Base-by-base conservation (phyloP, 1,140 invertebrate genomes). In the Drosophila arawakana region DNA sequence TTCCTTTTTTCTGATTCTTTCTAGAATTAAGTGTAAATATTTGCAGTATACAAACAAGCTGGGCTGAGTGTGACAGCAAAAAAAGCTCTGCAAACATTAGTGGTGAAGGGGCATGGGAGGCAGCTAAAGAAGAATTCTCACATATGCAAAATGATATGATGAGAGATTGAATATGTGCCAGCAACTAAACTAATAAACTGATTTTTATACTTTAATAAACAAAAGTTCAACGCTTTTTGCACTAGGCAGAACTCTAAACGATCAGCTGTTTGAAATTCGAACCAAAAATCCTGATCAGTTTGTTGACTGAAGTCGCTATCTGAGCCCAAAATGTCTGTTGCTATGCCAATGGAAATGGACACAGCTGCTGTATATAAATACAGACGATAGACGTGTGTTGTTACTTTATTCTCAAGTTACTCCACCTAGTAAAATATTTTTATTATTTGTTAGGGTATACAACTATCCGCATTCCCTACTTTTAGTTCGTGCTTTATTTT, bases 11-110 rank as follows among this genome's bases (percentile, higher is more conserved):
- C 10, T 39, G 15, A 37, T 39, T 30, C 35, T 57, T 49, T 9
- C 34, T 55, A 30, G 25, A 49, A 55, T 43, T 63, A 78, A 78
- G 43, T 67, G 81, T 68, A 67, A 81, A 78, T 74, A 81, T 78
- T 81, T 70, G 66, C 78, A 66, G 44, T 39, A 65, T 46, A 57
- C 47, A 62, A 76, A 70, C 10, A 63, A 74, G 66, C 55, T 60
- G 41, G 52, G 11, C 11, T 50, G 25, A 30, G 13, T 50, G 49
- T 30, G 61, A 54, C 35, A 18, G 46, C 11, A 62, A 69, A 69
- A 65, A 76, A 70, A 65, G 25, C 37, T 54, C 37, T 44, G 35
- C 54, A 74, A 71, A 73, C n/a, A 60, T 9, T 50, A 30, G 25
- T 6, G 6, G 7, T 3, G 6, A 9, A 34, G 44, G 49, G 11